These are phyloP conservation scores for Argynnis bischoffii DNA, from an alignment of 2,888 invertebrate genomes.

Conservation along the genomic window DNA sequence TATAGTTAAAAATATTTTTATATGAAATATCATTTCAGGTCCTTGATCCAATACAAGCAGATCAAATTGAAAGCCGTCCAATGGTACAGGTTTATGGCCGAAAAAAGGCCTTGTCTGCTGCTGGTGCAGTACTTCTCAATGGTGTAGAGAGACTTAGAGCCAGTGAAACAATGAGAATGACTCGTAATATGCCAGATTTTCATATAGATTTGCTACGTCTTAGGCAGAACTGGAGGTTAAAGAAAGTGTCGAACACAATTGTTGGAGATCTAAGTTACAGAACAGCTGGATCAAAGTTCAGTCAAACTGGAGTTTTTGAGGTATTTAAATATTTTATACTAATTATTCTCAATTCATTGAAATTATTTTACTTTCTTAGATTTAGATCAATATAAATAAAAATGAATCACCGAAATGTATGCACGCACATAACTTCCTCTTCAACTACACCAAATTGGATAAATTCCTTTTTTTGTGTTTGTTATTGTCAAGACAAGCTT, in stretches of 20 bases:
- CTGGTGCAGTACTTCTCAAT: constrained; percentile 90
- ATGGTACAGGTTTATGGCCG: constrained; percentile 95
- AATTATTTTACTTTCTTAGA: no score
- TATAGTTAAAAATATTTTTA: background rate
- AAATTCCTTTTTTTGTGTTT: no score
- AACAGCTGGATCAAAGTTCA: constrained; percentile 96
- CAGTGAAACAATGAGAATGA: constrained; percentile 89
- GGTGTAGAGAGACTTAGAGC: constrained; percentile 94
- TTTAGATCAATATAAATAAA: no score
- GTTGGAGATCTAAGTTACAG: constrained; percentile 98
- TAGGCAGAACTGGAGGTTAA: constrained; percentile 97
- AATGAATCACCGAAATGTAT: no score
- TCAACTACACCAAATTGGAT: no score
- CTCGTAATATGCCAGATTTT: constrained; percentile 92
- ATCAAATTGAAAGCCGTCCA: constrained; percentile 90
- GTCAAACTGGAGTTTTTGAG: constrained; percentile 97
- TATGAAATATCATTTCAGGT: constrained; percentile 55
- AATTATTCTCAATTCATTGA: no score
- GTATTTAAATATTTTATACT: constrained; percentile 68
- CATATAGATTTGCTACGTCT: constrained; percentile 94
- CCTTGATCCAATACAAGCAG: constrained; percentile 94
- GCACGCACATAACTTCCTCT: no score
- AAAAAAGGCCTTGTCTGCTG: constrained; percentile 94
- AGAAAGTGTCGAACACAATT: constrained; percentile 96
- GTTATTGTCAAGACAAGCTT: no score